Conservation (phyloP, 2,888 invertebrate species). For the Limnephilus rhombicus region DNA sequence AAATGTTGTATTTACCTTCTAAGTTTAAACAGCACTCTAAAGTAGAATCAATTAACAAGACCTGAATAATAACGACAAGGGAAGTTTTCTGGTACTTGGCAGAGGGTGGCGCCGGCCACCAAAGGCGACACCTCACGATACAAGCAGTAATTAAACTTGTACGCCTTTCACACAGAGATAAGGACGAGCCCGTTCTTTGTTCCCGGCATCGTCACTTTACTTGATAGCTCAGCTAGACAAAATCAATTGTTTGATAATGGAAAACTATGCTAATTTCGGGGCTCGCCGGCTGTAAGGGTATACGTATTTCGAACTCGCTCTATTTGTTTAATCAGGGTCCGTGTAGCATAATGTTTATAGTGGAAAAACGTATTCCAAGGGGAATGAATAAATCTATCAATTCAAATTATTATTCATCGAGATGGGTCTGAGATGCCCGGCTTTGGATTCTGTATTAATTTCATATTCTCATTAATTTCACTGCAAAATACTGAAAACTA, state of each 20-base stretch:
- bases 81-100: neutral
- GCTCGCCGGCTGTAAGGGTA: neutral
- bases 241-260: constrained; percentile 8
- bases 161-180: constrained; percentile 15
- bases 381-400: neutral
- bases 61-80: neutral
- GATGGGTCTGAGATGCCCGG: neutral
- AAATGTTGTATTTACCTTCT: neutral
- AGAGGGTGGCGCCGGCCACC: neutral
- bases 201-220: neutral
- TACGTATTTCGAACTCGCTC: neutral
- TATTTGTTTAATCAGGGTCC: neutral
- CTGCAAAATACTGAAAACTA: too few relatives aligned
- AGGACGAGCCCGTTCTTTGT: constrained; percentile 13
- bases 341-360: neutral
- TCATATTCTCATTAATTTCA: neutral
- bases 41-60: neutral
- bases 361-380: neutral
- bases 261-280: constrained; percentile 6
- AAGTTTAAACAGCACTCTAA: neutral
- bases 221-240: neutral
- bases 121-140: neutral
- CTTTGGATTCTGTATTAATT: neutral
- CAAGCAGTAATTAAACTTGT: constrained; percentile 33
- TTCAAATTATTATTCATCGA: neutral